Conservation (phyloP, 2,113 vertebrate species). For the Panthera tigris region DNA sequence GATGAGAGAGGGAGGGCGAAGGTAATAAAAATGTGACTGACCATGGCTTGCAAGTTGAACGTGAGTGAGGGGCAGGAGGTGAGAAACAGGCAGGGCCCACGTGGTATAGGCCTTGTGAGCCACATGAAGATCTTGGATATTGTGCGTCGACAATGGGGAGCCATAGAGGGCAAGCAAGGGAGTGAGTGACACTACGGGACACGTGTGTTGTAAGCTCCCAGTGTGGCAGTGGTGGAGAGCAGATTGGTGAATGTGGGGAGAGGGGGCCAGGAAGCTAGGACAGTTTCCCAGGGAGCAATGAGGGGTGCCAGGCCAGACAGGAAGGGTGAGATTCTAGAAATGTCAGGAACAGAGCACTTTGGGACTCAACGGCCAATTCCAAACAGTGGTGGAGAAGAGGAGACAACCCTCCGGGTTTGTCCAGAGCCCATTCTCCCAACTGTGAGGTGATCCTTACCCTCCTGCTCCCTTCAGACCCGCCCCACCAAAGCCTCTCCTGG, state of each 20-base stretch:
- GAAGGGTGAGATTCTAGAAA: neutral
- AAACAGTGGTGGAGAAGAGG: neutral
- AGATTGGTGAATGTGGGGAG: too few relatives aligned
- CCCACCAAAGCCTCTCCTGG: neutral
- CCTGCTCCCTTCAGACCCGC: neutral
- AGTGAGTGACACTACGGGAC: neutral
- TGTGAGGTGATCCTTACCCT: neutral
- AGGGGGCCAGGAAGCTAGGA: neutral
- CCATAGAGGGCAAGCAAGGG: neutral
- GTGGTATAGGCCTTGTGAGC: neutral
- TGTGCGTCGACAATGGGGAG: neutral
- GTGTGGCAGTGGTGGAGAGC: neutral
- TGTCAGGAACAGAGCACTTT: neutral
- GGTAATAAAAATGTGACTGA: neutral
- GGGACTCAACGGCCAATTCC: neutral
- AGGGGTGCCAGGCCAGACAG: neutral
- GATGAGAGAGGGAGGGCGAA: neutral
- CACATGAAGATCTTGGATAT: neutral
- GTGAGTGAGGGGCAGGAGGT: too few relatives aligned
- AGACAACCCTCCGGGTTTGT: too few relatives aligned
- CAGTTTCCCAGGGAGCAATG: neutral
- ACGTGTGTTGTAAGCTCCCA: rapidly evolving
- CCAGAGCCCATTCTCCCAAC: neutral
- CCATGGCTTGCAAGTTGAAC: neutral
- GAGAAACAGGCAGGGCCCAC: neutral